Conservation (phyloP, 1,140 invertebrate species). For the Cydia splendana region DNA sequence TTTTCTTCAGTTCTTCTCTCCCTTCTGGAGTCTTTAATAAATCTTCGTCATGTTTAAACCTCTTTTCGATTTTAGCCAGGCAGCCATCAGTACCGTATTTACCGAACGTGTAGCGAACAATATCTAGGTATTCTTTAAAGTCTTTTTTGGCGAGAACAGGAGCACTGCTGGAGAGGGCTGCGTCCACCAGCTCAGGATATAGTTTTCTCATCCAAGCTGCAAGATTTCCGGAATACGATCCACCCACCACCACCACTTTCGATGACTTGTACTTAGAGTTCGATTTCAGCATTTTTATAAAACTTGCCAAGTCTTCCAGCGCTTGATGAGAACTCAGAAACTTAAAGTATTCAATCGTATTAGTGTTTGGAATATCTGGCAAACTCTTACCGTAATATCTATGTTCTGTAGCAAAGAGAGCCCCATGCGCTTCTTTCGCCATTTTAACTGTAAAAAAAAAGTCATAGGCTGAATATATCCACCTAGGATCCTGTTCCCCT, state of each 20-base stretch:
- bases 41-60: slow-evolving; percentile 53
- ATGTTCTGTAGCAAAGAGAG: slow-evolving; percentile 83
- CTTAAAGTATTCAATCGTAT: slow-evolving; percentile 80
- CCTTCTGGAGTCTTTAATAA: slow-evolving; percentile 53
- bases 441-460: slow-evolving; percentile 51
- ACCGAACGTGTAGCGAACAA: slow-evolving; percentile 61
- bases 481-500: slow-evolving; percentile 39
- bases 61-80: slow-evolving; percentile 47
- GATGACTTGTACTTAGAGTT: slow-evolving; percentile 54
- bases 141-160: slow-evolving; percentile 85
- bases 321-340: slow-evolving; percentile 86
- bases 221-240: slow-evolving; percentile 87
- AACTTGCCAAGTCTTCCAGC: slow-evolving; percentile 85
- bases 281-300: slow-evolving; percentile 80
- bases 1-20: slow-evolving; percentile 53
- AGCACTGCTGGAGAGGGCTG: slow-evolving; percentile 87
- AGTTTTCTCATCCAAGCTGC: slow-evolving; percentile 87
- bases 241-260: slow-evolving; percentile 84
- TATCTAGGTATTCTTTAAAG: slow-evolving; percentile 79
- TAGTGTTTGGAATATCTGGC: slow-evolving; percentile 80
- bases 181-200: slow-evolving; percentile 88
- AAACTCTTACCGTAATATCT: slow-evolving; percentile 90
- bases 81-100: slow-evolving; percentile 55
- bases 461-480: neutral
- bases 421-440: slow-evolving; percentile 72